A percentile compares a stretch with the other conserved stretches of the same genome.
Conservation (phyloP, 1,140 invertebrate genomes). For the Trachymyrmex cornetzi region DNA sequence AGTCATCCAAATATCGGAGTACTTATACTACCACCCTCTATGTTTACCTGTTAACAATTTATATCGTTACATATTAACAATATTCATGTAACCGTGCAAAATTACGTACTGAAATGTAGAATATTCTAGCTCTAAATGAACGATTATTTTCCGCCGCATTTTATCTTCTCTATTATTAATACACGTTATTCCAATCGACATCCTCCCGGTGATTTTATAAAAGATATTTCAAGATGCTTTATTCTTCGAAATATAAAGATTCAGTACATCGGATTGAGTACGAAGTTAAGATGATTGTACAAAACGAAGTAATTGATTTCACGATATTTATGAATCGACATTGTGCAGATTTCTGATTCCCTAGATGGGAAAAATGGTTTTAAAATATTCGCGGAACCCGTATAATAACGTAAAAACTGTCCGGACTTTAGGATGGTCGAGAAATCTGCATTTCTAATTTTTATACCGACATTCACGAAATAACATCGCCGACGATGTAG, state of each 20-base stretch:
- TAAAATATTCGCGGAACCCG: conserved; percentile 47
- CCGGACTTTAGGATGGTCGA: conserved; percentile 28
- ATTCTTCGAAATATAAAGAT: neutral
- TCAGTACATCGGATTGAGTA: neutral
- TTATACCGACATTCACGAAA: conserved; percentile 59
- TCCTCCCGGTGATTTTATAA: neutral
- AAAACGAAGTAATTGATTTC: neutral
- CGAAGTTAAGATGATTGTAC: neutral
- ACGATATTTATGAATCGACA: neutral
- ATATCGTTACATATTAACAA: conserved; percentile 22
- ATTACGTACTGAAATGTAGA: neutral
- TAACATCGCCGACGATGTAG: conserved; percentile 47
- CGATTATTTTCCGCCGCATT: neutral
- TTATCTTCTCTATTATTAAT: neutral
- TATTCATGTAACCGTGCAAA: neutral
- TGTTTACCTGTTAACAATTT: conserved; percentile 21
- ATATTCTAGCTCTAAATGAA: neutral
- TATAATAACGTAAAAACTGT: conserved; percentile 44
- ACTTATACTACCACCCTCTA: neutral
- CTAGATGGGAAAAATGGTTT: conserved; percentile 2
- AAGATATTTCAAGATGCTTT: neutral
- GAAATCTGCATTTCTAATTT: conserved; percentile 62
- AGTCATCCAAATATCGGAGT: conserved; percentile 22
- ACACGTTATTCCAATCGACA: neutral
- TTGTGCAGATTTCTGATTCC: neutral